Evolutionary conservation across 2,888 invertebrate species (phyloP).

Genomic region (Quadroppia sp.): DNA sequence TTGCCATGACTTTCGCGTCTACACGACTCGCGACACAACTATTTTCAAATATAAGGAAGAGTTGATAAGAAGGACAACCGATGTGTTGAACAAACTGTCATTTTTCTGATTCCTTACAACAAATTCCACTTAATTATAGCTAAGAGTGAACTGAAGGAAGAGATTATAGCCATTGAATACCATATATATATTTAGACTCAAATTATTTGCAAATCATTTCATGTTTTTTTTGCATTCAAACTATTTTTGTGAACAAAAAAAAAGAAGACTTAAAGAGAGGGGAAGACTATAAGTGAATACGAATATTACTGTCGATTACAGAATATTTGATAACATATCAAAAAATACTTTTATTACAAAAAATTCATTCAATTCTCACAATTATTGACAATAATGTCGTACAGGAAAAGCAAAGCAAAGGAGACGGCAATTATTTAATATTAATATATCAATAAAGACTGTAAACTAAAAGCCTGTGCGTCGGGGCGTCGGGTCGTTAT

Average conservation of each 20-base stretch:
- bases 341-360: neutral
- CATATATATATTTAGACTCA: neutral
- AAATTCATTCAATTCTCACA: neutral
- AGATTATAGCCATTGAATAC: neutral
- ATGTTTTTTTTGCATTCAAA: neutral
- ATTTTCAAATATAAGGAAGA: conserved; percentile 82
- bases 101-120: conserved; percentile 56
- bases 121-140: too few species aligned
- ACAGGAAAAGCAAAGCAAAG: neutral
- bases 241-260: conserved; percentile 18
- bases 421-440: neutral
- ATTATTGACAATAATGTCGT: neutral
- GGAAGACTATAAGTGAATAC: neutral
- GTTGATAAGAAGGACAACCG: conserved; percentile 65
- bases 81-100: conserved; percentile 66
- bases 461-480: neutral
- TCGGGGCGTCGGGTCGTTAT: conserved; percentile 23
- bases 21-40: conserved; percentile 75
- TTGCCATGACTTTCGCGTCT: conserved; percentile 72
- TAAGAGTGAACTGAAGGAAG: neutral
- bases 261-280: neutral
- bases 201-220: neutral
- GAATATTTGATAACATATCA: neutral
- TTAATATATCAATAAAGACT: neutral
- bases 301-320: too few species aligned